These are phyloP conservation scores for Merops nubicus DNA, from an alignment of 2,113 vertebrate genomes.

Conservation along the genomic window DNA sequence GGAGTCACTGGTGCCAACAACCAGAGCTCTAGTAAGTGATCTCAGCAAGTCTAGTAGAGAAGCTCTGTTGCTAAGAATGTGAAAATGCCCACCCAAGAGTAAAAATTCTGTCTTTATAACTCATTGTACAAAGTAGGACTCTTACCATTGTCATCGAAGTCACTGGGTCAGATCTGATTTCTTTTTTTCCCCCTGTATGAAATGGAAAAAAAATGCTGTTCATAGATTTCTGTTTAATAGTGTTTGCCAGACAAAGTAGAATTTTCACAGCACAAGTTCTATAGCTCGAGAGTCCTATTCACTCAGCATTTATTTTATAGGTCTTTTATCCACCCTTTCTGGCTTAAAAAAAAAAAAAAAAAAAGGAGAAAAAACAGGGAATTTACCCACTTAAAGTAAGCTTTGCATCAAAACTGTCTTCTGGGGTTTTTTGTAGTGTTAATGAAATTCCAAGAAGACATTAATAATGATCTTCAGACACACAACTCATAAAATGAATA, in stretches of 20 bases:
- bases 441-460: slow-evolving; percentile 61
- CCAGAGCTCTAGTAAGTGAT: neutral
- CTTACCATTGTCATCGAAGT: slow-evolving; percentile 60
- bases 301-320: slow-evolving; percentile 75
- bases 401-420: slow-evolving; percentile 71
- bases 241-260: slow-evolving; percentile 78
- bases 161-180: slow-evolving; percentile 62
- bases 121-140: slow-evolving; percentile 49
- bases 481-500: slow-evolving; percentile 49
- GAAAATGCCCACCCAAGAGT: slow-evolving; percentile 43
- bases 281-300: slow-evolving; percentile 75
- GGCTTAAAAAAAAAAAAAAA: slow-evolving; percentile 1
- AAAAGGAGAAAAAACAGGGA: slow-evolving; percentile 34
- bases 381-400: slow-evolving; percentile 71
- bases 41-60: neutral
- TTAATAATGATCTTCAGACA: slow-evolving; percentile 65
- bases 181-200: slow-evolving; percentile 52
- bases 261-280: slow-evolving; percentile 75
- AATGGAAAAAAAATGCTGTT: slow-evolving; percentile 68
- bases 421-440: slow-evolving; percentile 55
- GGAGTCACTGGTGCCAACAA: neutral
- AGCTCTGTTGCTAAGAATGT: neutral
- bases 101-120: slow-evolving; percentile 36
- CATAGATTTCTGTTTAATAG: slow-evolving; percentile 75
- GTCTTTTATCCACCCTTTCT: slow-evolving; percentile 70